Evolutionary conservation across 2,888 invertebrate species (phyloP).

Genomic region (Epistrophe eligans): DNA sequence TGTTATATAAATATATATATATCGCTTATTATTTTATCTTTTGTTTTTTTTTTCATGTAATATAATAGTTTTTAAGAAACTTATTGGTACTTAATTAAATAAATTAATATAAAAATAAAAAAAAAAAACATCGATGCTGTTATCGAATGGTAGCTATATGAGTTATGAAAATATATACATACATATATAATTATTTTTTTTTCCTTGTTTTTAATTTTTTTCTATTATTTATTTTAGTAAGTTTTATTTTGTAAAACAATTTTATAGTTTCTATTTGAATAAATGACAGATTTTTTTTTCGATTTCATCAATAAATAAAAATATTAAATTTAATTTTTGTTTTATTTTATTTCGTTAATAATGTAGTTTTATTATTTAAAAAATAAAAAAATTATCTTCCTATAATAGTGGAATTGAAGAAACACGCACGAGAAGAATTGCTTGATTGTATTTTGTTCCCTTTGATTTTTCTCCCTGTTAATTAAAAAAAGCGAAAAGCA

Average conservation of each 20-base stretch:
- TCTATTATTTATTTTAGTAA: constrained; percentile 62
- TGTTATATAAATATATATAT: constrained; percentile 3
- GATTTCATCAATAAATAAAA: constrained; percentile 61
- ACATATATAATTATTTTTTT: constrained; percentile 21
- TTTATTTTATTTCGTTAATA: constrained; percentile 25
- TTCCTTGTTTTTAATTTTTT: background rate
- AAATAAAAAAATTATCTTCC: constrained; percentile 42
- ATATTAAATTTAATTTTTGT: constrained; percentile 24
- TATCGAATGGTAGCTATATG: constrained; percentile 65
- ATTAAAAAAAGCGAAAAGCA: background rate
- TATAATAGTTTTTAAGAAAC: constrained; percentile 62
- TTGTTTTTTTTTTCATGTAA: constrained; percentile 51
- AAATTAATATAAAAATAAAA: constrained; percentile 16
- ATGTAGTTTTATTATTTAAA: constrained; percentile 17
- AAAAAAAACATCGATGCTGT: constrained; percentile 56
- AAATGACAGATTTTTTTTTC: constrained; percentile 63
- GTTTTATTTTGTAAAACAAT: constrained; percentile 63
- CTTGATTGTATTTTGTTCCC: constrained; percentile 17
- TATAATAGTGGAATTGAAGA: constrained; percentile 66
- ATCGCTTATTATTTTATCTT: constrained; percentile 1
- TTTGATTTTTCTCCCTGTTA: constrained; percentile 68
- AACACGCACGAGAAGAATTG: constrained; percentile 70
- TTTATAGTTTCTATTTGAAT: constrained; percentile 65
- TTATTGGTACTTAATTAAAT: constrained; percentile 65
- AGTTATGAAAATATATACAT: constrained; percentile 43